Base-by-base conservation (phyloP, 2,797 vertebrate genomes). In the Pangasius macronema region DNA sequence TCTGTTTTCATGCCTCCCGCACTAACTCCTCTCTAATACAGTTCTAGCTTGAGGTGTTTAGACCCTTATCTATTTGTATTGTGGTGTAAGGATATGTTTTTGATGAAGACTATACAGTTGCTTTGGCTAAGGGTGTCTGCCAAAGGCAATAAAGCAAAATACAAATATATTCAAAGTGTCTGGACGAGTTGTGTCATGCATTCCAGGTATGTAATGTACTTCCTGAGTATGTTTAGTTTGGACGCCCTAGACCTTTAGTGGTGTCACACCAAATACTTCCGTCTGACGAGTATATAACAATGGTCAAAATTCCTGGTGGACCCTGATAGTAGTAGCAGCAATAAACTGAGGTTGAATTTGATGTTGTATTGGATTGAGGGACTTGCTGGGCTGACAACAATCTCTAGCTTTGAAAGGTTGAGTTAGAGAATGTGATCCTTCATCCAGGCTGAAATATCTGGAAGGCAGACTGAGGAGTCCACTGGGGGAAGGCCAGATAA, bases 301-400 rank as follows among this genome's bases (percentile, higher is more conserved):
- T n/a, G n/a, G n/a, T n/a, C 61, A 33, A 67, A 9, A 83, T 83
- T 83, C 27, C 46, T 67, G 46, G n/a, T 68, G 46, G 61, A 53
- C 82, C 82, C 33, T 68, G 46, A 53, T 68, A 83, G 46, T 33
- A 83, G 63, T 49, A 83, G 63, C 46, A 53, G 33, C 82, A 68
- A 83, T 83, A 83, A 83, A 83, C 63, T 24, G 20, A 53, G 82
- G 63, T 83, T 68, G n/a, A 68, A 83, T 68, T 83, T 83, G 63
- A 83, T 83, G 46, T 68, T 68, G 10, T 68, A 53, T 68, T 53
- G 46, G 46, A 53, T 68, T 53, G 63, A 83, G 46, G 63, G 63
- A 68, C 63, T 68, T 83, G 63, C 49, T 53, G 46, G n/a, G 20
- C 82, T 83, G 82, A 83, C 27, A 68, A 53, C 46, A 83, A 53